Percentiles rank a stretch among this genome's conserved stretches.
Conservation (phyloP, 2,888 invertebrate species). For the Matsumyia berberina region DNA sequence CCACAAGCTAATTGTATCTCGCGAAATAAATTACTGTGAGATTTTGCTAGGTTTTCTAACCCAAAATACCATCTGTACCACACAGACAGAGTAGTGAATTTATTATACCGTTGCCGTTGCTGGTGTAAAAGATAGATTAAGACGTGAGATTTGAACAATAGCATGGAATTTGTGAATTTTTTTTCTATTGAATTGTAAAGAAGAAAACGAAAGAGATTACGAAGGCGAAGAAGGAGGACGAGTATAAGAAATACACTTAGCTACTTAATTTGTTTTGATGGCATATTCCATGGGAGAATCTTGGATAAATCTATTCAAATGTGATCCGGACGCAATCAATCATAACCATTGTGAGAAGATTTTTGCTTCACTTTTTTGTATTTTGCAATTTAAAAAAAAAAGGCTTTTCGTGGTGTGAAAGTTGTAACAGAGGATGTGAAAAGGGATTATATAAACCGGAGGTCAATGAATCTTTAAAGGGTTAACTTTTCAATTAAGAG, state of each 20-base stretch:
- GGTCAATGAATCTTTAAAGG: slow-evolving; percentile 45
- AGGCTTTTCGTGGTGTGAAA: slow-evolving; percentile 47
- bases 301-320: slow-evolving; percentile 63
- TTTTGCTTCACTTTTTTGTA: slow-evolving; percentile 3
- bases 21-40: slow-evolving; percentile 64
- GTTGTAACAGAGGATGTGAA: slow-evolving; percentile 17
- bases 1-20: slow-evolving; percentile 47
- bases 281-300: slow-evolving; percentile 64
- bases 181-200: not conserved
- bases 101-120: slow-evolving; percentile 55
- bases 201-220: not conserved
- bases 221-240: slow-evolving; percentile 4
- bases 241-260: slow-evolving; percentile 35
- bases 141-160: slow-evolving; percentile 66
- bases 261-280: slow-evolving; percentile 59
- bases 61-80: slow-evolving; percentile 33
- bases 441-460: slow-evolving; percentile 27
- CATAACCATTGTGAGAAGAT: slow-evolving; percentile 49
- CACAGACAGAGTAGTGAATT: slow-evolving; percentile 27
- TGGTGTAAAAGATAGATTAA: slow-evolving; percentile 43
- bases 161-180: slow-evolving; percentile 39
- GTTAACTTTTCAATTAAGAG: slow-evolving; percentile 4
- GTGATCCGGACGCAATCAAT: slow-evolving; percentile 68
- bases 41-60: slow-evolving; percentile 45
- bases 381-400: slow-evolving; percentile 20